Percentiles rank a stretch among this genome's conserved stretches.
phyloP scores from a whole-genome alignment of 2,113 vertebrate species.

The Hucho hucho region DNA sequence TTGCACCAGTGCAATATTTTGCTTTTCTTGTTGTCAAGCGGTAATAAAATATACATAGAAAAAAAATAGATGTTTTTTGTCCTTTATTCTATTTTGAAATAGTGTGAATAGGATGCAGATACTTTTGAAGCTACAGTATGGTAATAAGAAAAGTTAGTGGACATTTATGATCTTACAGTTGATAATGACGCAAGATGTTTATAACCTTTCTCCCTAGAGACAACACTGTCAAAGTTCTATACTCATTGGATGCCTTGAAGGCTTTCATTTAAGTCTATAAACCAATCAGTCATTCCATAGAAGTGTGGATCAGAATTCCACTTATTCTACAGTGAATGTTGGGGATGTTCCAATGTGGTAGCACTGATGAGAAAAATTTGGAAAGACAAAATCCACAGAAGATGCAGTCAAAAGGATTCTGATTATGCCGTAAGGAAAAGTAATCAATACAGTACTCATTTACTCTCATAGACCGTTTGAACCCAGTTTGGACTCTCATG shows the following conservation, averaged over 20 bases:
- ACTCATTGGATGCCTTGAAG: neutral
- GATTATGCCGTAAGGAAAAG: neutral
- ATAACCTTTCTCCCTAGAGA: neutral
- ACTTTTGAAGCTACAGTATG: neutral
- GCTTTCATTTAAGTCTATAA: neutral
- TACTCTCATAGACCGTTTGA: too few species aligned
- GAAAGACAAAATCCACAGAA: neutral
- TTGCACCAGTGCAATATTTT: too few species aligned
- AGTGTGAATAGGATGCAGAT: too few species aligned
- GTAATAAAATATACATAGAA: too few species aligned
- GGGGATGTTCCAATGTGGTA: slow-evolving; percentile 4
- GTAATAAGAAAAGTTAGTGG: neutral
- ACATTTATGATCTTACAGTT: neutral
- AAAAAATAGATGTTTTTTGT: too few species aligned
- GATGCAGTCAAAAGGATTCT: neutral
- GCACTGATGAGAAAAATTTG: neutral
- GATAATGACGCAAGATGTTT: too few species aligned
- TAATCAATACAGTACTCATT: too few species aligned
- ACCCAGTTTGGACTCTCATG: too few species aligned
- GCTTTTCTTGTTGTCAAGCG: too few species aligned
- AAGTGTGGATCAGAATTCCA: neutral
- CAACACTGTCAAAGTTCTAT: neutral
- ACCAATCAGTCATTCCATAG: neutral
- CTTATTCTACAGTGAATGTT: neutral
- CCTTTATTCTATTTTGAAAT: too few species aligned